These are phyloP conservation scores for Phrynocephalus versicolor DNA, from an alignment of 2,113 vertebrate genomes.

Conservation along the genomic window DNA sequence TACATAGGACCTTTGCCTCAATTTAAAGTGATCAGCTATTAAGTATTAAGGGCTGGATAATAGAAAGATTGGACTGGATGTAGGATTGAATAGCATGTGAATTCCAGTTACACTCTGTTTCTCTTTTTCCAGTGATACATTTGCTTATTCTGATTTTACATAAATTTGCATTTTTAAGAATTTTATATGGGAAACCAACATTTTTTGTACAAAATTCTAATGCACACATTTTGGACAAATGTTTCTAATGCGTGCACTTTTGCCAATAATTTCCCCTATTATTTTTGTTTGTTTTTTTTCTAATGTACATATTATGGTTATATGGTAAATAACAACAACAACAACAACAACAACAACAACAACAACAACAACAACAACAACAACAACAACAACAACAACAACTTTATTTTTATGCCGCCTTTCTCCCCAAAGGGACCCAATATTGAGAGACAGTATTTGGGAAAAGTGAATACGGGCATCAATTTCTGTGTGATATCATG, in stretches of 20 bases:
- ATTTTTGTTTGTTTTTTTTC: not conserved
- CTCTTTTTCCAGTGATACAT: not conserved
- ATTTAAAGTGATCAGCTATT: conserved; percentile 54
- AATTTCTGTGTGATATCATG: no score
- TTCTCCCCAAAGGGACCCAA: no score
- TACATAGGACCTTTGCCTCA: conserved; percentile 45
- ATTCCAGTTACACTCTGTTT: not conserved
- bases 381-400: no score
- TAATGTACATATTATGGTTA: no score
- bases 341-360: no score
- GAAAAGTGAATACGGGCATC: no score
- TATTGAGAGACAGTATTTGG: no score
- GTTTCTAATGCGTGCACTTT: not conserved
- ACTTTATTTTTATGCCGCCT: no score
- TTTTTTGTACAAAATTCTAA: not conserved
- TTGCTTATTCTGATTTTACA: not conserved
- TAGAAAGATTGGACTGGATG: conserved; percentile 32
- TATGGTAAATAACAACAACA: no score
- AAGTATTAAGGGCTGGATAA: conserved; percentile 54
- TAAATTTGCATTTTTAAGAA: not conserved
- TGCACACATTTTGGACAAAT: not conserved
- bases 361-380: no score
- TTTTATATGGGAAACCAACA: not conserved
- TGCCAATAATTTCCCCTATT: not conserved
- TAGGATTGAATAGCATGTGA: not conserved